Evolutionary conservation across 2,113 vertebrate genomes (phyloP).

Genomic region (Gymnorhina tibicen): DNA sequence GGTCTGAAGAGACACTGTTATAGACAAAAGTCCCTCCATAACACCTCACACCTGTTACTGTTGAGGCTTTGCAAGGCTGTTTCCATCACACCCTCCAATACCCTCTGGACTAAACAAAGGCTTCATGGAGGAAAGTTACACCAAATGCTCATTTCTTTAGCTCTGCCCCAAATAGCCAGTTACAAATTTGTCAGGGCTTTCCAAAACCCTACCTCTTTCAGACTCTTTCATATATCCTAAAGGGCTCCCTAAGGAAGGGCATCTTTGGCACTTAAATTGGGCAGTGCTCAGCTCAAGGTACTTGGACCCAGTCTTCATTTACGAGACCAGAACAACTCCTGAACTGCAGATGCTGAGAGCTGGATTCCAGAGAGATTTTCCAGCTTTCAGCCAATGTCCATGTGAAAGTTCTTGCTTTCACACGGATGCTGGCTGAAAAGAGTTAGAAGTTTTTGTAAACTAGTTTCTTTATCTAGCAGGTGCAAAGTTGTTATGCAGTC

Average conservation of each 20-base stretch:
- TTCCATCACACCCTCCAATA: background rate
- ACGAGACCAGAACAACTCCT: background rate
- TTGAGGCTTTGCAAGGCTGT: background rate
- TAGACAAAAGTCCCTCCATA: accelerated
- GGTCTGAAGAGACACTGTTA: background rate
- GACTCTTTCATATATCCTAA: background rate
- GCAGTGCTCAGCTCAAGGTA: background rate
- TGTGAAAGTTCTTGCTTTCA: too few relatives aligned
- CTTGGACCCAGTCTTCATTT: background rate
- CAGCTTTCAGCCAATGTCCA: too few relatives aligned
- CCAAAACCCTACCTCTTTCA: background rate
- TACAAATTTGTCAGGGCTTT: background rate
- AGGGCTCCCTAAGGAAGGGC: background rate
- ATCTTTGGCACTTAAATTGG: background rate
- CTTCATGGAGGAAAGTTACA: background rate
- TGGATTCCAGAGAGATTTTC: too few relatives aligned
- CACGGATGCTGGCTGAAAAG: too few relatives aligned
- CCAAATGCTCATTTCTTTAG: background rate
- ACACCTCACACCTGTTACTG: background rate
- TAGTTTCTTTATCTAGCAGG: too few relatives aligned
- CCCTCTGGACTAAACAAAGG: background rate
- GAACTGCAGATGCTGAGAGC: too few relatives aligned
- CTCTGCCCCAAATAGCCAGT: background rate
- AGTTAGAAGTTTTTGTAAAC: too few relatives aligned
- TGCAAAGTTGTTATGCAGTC: too few relatives aligned